These are phyloP conservation scores for Rutpela maculata DNA, from an alignment of 2,888 invertebrate species.

Conservation along the genomic window DNA sequence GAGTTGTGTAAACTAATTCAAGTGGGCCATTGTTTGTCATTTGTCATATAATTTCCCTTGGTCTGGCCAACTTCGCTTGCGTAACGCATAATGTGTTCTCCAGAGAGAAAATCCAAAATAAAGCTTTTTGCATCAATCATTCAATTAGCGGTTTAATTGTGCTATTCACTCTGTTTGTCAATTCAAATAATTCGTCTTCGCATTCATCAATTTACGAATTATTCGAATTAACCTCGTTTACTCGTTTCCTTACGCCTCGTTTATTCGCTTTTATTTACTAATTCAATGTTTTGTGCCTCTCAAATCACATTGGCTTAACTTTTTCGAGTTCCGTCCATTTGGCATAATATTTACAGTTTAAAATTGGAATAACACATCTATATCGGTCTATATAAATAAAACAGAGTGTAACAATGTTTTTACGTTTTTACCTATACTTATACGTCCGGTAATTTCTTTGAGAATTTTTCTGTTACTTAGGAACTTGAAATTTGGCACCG, in stretches of 20 bases:
- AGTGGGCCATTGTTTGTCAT: slow-evolving; percentile 68
- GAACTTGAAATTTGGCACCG: too few species aligned
- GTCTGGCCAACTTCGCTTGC: slow-evolving; percentile 50
- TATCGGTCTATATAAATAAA: too few species aligned
- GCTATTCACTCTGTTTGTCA: slow-evolving; percentile 73
- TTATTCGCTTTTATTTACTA: slow-evolving; percentile 54
- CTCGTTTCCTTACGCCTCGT: slow-evolving; percentile 62
- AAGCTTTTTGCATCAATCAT: slow-evolving; percentile 72
- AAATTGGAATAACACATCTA: too few species aligned
- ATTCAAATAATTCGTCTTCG: slow-evolving; percentile 69
- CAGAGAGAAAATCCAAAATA: slow-evolving; percentile 50
- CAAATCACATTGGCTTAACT: slow-evolving; percentile 47
- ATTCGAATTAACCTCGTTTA: slow-evolving; percentile 62
- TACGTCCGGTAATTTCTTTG: too few species aligned
- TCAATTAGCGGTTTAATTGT: slow-evolving; percentile 73
- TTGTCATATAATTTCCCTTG: slow-evolving; percentile 67
- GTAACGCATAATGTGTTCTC: slow-evolving; percentile 53
- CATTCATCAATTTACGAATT: slow-evolving; percentile 69
- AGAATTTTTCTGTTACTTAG: too few species aligned
- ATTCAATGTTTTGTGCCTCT: slow-evolving; percentile 53
- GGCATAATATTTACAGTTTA: not conserved
- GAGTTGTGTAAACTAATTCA: slow-evolving; percentile 66
- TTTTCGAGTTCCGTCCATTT: slow-evolving; percentile 38
- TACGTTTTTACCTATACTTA: too few species aligned
- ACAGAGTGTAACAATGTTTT: too few species aligned